These are phyloP conservation scores for Agapornis canus DNA, from an alignment of 2,797 vertebrate genomes.

Conservation along the genomic window DNA sequence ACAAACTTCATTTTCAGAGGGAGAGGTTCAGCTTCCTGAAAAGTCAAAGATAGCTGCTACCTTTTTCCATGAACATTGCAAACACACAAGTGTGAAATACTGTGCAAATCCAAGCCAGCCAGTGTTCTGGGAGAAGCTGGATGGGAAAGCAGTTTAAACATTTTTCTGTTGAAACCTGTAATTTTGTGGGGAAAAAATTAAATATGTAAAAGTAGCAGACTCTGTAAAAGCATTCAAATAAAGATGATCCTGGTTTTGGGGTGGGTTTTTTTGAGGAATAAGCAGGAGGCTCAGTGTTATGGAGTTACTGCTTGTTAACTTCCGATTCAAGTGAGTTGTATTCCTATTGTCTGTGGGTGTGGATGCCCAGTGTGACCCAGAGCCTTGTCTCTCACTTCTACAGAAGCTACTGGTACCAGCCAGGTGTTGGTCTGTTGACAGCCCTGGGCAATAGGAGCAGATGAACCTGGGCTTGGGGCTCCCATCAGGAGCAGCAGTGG, in stretches of 20 bases:
- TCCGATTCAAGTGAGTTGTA: neutral
- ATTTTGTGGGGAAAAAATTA: neutral
- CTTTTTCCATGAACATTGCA: neutral
- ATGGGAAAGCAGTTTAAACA: neutral
- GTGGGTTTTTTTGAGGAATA: rapidly evolving
- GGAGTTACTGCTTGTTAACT: neutral
- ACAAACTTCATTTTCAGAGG: neutral
- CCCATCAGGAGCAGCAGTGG: neutral
- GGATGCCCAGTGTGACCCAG: rapidly evolving
- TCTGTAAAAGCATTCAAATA: neutral
- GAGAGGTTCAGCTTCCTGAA: neutral
- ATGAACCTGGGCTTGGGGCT: neutral
- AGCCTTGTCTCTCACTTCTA: neutral
- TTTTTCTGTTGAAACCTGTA: neutral
- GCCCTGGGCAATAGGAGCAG: rapidly evolving
- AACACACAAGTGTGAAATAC: neutral
- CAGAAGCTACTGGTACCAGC: neutral
- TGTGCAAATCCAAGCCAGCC: neutral
- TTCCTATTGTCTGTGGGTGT: neutral
- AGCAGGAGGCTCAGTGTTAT: neutral
- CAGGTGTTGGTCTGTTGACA: neutral
- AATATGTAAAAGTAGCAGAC: neutral
- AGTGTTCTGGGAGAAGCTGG: neutral
- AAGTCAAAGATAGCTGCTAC: neutral
- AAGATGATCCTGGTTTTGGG: neutral